These are phyloP conservation scores for Oryzias sinensis DNA, from an alignment of 2,797 vertebrate species.

Conservation along the genomic window DNA sequence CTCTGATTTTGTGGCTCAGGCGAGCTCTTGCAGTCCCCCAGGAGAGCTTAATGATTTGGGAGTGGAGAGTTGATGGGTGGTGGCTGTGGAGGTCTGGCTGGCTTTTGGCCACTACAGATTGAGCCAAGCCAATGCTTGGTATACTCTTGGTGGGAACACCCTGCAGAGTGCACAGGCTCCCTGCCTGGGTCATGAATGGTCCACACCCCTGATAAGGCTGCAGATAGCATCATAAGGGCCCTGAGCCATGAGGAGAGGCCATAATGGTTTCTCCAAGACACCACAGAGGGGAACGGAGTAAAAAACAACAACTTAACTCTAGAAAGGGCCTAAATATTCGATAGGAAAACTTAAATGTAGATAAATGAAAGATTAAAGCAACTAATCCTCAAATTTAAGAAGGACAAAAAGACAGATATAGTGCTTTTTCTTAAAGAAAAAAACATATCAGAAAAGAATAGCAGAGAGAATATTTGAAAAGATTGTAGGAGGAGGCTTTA, in stretches of 20 bases:
- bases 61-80: conserved; percentile 66
- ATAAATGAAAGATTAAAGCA: no score
- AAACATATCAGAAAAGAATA: no score
- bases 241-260: conserved; percentile 52
- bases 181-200: conserved; percentile 49
- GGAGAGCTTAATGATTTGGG: conserved; percentile 76
- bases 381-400: conserved; percentile 26
- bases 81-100: conserved; percentile 70
- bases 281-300: conserved; percentile 33
- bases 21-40: conserved; percentile 73
- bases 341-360: no score
- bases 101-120: conserved; percentile 49
- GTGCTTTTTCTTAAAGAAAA: no score
- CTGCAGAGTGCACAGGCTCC: conserved; percentile 59
- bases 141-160: conserved; percentile 72
- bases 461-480: no score
- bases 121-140: conserved; percentile 45
- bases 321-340: no score
- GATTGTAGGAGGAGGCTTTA: no score
- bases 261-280: conserved; percentile 39
- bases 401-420: conserved; percentile 50
- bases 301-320: conserved; percentile 24
- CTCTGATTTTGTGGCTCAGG: conserved; percentile 43
- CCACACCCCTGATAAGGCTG: conserved; percentile 75
- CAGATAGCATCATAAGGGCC: conserved; percentile 84